Conservation (phyloP, 2,797 vertebrate species). For the Danio aesculapii region DNA sequence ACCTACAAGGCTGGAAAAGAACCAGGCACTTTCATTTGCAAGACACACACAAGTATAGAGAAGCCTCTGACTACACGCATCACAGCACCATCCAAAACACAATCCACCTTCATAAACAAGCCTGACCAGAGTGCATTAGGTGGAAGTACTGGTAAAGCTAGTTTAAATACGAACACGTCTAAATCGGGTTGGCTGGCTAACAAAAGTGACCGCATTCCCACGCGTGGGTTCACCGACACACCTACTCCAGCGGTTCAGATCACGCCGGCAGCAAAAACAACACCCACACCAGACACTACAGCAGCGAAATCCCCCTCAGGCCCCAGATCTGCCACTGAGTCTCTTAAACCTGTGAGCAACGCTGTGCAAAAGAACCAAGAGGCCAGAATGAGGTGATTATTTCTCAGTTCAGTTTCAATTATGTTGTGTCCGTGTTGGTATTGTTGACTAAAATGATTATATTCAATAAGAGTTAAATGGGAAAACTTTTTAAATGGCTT, state of each 20-base stretch:
- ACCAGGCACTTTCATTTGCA: slow-evolving; percentile 75
- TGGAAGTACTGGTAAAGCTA: slow-evolving; percentile 34
- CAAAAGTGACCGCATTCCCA: slow-evolving; percentile 56
- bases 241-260: slow-evolving; percentile 54
- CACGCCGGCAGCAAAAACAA: slow-evolving; percentile 14
- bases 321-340: not conserved
- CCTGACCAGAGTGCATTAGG: slow-evolving; percentile 30
- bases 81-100: not conserved
- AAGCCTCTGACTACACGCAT: slow-evolving; percentile 29
- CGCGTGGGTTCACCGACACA: slow-evolving; percentile 21
- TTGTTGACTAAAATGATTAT: not conserved
- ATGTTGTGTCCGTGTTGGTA: not conserved
- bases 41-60: slow-evolving; percentile 65
- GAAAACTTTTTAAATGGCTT: no score
- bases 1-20: slow-evolving; percentile 76
- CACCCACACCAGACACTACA: not conserved
- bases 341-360: not conserved
- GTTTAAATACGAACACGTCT: slow-evolving; percentile 1
- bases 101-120: not conserved
- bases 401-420: not conserved
- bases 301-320: not conserved
- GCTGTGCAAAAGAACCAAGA: slow-evolving; percentile 77
- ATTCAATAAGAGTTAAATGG: no score
- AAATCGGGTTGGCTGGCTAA: slow-evolving; percentile 15
- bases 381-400: slow-evolving; percentile 77